Evolutionary conservation across 2,797 vertebrate genomes (phyloP).

Genomic region (Acipenser oxyrinchus): DNA sequence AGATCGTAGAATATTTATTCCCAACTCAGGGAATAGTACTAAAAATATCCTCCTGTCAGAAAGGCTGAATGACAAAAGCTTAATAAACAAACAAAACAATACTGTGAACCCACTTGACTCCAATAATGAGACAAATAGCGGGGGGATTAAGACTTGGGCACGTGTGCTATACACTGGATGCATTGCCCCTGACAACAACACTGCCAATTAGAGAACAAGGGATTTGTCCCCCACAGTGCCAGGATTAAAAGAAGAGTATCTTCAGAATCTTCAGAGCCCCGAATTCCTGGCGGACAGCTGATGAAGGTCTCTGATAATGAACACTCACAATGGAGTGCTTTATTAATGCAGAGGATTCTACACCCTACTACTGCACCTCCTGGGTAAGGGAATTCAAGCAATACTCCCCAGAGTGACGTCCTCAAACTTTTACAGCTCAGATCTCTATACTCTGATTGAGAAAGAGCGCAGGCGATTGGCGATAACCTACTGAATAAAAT

Average conservation of each 20-base stretch:
- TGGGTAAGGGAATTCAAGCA: slow-evolving; percentile 14
- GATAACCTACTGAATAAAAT: too few relatives aligned
- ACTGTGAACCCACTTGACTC: slow-evolving; percentile 50
- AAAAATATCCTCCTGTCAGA: neutral
- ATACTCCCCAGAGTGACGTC: neutral
- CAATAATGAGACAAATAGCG: slow-evolving; percentile 42
- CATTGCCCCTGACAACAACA: slow-evolving; percentile 23
- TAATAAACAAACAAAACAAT: slow-evolving; percentile 27
- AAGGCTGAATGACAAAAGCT: slow-evolving; percentile 1
- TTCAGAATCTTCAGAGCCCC: slow-evolving; percentile 4
- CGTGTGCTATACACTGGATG: slow-evolving; percentile 17
- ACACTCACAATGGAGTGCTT: neutral
- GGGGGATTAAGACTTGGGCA: slow-evolving; percentile 38
- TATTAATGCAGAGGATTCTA: neutral
- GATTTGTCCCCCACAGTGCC: slow-evolving; percentile 25
- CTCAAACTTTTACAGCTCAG: too few relatives aligned
- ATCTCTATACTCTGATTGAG: too few relatives aligned
- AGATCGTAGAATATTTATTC: neutral
- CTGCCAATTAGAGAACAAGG: slow-evolving; percentile 37
- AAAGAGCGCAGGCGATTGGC: too few relatives aligned
- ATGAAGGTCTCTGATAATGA: slow-evolving; percentile 13
- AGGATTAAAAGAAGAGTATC: slow-evolving; percentile 19
- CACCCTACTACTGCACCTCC: neutral
- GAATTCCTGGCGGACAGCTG: slow-evolving; percentile 12
- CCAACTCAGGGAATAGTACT: neutral